Conservation (phyloP, 2,888 invertebrate species). For the Spodoptera exigua region DNA sequence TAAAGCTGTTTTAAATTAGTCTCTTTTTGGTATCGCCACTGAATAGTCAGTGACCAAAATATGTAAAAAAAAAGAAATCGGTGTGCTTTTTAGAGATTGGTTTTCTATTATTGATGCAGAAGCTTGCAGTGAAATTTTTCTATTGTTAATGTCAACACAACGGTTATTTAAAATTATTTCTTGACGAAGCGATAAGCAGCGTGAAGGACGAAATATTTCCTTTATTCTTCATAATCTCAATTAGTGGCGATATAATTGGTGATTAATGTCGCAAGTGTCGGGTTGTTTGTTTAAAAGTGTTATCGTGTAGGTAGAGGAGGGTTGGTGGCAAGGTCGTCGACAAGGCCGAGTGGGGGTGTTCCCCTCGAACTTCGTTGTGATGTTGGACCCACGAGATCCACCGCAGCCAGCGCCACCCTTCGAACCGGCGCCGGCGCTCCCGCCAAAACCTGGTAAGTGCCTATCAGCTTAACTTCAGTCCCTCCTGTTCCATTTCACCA, state of each 20-base stretch:
- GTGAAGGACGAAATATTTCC: no score
- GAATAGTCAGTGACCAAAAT: conserved; percentile 24
- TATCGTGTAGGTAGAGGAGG: conserved; percentile 92
- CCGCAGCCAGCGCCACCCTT: conserved; percentile 74
- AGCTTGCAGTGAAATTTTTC: no score
- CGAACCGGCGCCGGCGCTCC: conserved; percentile 91
- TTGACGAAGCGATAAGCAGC: no score
- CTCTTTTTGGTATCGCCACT: conserved; percentile 12
- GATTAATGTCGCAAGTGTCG: no score
- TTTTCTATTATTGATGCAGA: background rate
- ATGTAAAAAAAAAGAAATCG: conserved; percentile 18
- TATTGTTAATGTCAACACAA: no score
- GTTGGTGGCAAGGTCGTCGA: conserved; percentile 95
- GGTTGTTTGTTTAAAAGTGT: background rate
- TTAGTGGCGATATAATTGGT: no score
- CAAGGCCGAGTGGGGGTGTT: conserved; percentile 95
- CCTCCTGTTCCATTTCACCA: no score
- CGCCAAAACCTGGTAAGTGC: conserved; percentile 93
- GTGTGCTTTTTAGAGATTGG: conserved; percentile 27
- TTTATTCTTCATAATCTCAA: no score
- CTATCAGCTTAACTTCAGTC: no score
- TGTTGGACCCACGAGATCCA: conserved; percentile 89
- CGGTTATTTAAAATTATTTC: no score
- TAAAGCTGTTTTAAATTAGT: conserved; percentile 35
- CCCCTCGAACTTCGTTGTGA: conserved; percentile 98